Evolutionary conservation across 2,888 invertebrate species (phyloP).

Genomic region (Drosophila neotestacea): DNA sequence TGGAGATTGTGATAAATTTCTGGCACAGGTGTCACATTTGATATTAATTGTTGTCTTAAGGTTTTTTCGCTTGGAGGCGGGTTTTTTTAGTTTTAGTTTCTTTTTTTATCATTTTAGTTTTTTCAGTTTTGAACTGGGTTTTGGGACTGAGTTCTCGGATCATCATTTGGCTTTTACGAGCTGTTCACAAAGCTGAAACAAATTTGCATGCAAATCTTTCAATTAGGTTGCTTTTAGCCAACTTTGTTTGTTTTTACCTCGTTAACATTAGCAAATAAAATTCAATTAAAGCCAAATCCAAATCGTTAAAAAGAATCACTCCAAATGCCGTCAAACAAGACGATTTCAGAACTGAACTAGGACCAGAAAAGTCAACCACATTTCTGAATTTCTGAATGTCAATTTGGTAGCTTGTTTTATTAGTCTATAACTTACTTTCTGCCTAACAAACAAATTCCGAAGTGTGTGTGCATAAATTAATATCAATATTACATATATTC

Average conservation of each 20-base stretch:
- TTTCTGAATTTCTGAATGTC: constrained; percentile 39
- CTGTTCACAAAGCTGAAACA: constrained; percentile 18
- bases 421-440: constrained; percentile 36
- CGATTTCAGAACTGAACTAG: constrained; percentile 16
- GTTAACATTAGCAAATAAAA: constrained; percentile 56
- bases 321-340: constrained; percentile 43
- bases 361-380: constrained; percentile 39
- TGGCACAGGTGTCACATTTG: constrained; percentile 45
- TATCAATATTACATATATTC: constrained; percentile 25
- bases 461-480: constrained; percentile 61
- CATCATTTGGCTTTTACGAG: constrained; percentile 31
- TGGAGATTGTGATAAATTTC: constrained; percentile 52
- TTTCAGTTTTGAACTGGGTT: not conserved
- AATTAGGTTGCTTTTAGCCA: constrained; percentile 67
- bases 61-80: constrained; percentile 22
- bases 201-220: constrained; percentile 76
- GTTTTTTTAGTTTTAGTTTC: constrained; percentile 16
- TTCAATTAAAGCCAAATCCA: constrained; percentile 47
- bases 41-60: constrained; percentile 45
- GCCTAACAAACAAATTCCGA: constrained; percentile 5
- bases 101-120: not conserved
- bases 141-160: not conserved
- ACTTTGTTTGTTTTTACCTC: constrained; percentile 14
- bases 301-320: constrained; percentile 31
- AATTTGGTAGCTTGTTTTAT: constrained; percentile 58